phyloP scores from a whole-genome alignment of 2,113 vertebrate species.

The Sylvia atricapilla region DNA sequence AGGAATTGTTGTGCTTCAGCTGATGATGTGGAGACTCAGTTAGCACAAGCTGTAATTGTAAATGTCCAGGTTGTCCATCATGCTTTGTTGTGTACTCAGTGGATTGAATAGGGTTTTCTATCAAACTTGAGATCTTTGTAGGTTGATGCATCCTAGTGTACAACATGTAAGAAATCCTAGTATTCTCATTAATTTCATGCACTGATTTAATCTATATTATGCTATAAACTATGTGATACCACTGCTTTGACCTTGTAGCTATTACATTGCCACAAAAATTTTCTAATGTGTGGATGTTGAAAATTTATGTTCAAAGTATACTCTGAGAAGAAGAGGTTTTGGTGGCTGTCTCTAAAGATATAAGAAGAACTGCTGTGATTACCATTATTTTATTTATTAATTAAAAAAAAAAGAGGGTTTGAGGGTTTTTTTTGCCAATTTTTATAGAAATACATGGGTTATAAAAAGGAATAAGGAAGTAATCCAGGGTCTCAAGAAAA shows the following conservation, averaged over 20 bases:
- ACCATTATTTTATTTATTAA: neutral
- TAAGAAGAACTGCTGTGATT: neutral
- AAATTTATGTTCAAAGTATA: neutral
- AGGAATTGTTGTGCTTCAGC: neutral
- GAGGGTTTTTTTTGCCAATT: accelerated
- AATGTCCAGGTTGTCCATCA: neutral
- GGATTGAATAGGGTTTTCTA: neutral
- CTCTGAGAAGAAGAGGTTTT: neutral
- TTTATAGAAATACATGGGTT: neutral
- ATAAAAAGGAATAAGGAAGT: neutral
- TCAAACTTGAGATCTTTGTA: neutral
- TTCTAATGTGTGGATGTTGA: neutral
- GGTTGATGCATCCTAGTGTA: neutral
- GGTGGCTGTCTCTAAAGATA: neutral
- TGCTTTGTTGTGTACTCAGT: neutral
- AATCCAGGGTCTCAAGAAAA: neutral
- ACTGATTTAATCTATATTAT: neutral
- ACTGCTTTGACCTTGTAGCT: neutral
- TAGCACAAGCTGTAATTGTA: neutral
- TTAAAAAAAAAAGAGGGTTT: neutral
- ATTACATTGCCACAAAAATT: neutral
- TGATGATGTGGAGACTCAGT: neutral
- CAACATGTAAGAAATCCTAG: neutral
- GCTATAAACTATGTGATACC: neutral
- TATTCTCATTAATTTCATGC: neutral